phyloP scores from a whole-genome alignment of 2,797 vertebrate genomes.

The Cuniculus paca region DNA sequence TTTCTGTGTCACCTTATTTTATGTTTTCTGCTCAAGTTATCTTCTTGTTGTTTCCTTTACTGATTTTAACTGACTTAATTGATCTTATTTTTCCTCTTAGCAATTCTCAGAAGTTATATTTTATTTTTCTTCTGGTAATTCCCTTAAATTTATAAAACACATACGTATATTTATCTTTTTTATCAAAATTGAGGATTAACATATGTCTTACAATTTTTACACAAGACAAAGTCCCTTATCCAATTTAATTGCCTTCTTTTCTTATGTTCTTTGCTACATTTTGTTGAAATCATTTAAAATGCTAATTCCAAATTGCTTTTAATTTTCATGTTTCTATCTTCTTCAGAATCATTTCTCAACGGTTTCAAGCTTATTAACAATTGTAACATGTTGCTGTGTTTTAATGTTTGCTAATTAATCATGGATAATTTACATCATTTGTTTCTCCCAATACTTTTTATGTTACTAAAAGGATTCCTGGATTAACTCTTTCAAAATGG shows the following conservation, averaged over 20 bases:
- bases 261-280: not conserved
- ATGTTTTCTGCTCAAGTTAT: not conserved
- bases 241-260: not conserved
- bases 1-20: not conserved
- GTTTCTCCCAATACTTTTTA: not conserved
- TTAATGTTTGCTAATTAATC: not conserved
- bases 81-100: not conserved
- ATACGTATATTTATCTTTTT: not conserved
- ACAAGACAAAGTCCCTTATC: not conserved
- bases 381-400: not conserved
- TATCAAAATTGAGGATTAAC: not conserved
- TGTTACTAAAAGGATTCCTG: not conserved
- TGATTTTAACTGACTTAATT: not conserved
- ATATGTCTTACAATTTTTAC: not conserved
- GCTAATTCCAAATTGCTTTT: not conserved
- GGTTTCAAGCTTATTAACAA: not conserved
- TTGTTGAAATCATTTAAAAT: constrained; percentile 7
- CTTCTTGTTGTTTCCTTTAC: not conserved
- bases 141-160: not conserved
- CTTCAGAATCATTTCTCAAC: not conserved
- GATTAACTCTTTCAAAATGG: constrained; percentile 5
- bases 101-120: not conserved
- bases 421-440: not conserved
- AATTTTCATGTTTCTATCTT: not conserved
- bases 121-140: not conserved